These are phyloP conservation scores for Ceyx erithaca DNA, from an alignment of 2,797 vertebrate genomes.

Conservation along the genomic window DNA sequence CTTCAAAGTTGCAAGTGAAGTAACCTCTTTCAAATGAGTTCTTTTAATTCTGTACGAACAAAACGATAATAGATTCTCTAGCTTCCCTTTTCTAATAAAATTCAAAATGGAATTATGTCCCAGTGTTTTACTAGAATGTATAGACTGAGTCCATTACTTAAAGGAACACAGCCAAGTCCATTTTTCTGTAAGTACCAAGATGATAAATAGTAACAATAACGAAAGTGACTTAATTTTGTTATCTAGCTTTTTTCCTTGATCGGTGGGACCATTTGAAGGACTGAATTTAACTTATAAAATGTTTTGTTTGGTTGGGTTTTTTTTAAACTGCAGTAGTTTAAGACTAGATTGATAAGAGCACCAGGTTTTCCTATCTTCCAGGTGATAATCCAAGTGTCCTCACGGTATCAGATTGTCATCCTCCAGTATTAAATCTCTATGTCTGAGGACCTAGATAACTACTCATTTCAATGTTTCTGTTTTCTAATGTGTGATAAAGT, in stretches of 20 bases:
- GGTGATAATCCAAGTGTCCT: neutral
- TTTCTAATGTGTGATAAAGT: neutral
- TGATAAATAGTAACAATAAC: neutral
- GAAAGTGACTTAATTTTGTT: neutral
- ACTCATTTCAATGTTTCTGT: neutral
- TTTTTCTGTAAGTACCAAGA: neutral
- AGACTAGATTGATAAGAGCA: neutral
- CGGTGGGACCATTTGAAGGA: neutral
- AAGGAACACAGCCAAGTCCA: neutral
- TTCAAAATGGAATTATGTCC: neutral
- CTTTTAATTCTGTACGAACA: neutral
- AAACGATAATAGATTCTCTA: neutral
- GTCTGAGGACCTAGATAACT: neutral
- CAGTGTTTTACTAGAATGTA: neutral
- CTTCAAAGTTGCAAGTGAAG: neutral
- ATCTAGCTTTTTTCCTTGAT: neutral
- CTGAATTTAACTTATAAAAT: neutral
- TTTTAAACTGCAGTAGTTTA: neutral
- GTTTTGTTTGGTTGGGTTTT: too few species aligned
- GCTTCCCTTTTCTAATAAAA: neutral
- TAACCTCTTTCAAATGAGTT: neutral
- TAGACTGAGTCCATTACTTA: neutral
- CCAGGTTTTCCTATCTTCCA: neutral
- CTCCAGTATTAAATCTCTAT: neutral
- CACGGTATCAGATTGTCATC: neutral